Evolutionary conservation across 2,888 invertebrate species (phyloP), one percentile per base, ranked within the genome.

Genomic region (Cataglyphis cursor): DNA sequence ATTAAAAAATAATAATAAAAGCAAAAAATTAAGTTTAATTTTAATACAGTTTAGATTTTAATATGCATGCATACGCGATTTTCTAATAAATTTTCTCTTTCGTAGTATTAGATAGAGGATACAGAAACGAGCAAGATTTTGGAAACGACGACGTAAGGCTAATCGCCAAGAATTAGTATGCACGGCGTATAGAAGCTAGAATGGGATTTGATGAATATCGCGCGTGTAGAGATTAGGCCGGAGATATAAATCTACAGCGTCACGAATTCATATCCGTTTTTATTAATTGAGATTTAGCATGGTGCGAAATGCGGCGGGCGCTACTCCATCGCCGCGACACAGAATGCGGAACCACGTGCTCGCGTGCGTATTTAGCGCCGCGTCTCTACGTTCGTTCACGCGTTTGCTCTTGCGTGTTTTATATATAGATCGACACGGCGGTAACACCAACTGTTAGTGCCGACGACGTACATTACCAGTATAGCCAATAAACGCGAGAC

Each of bases 271-370:
- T 62, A 74, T 61, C 81, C 62, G 61, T 74, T 74, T 74, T 81
- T 74, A 51, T 51, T 51, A 75, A 81, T 73, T 81, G 61, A 81
- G 81, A 75, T 81, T 51, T 75, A 74, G 57, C 62, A 21, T 62
- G 70, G 41, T 28, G 57, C 68, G 65, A 75, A 38, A 48, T 28
- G 75, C 9, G 68, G 68, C 57, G 78, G 35, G 18, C 51, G 51
- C 31, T 59, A 78, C 59, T 78, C 61, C 59, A 59, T 35, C 57
- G 51, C n/a, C 51, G 70, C 78, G 57, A n/a, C 78, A 78, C 70
- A 78, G 72, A 78, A 78, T 72, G 78, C 78, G 72, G 78, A 78
- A 78, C 78, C 78, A 78, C 78, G 78, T 78, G 78, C 78, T 78
- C 78, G 48, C 72, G 72, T 18, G 44, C 31, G 54, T 76, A 66